These are phyloP conservation scores for Nephrotoma appendiculata DNA, from an alignment of 2,888 invertebrate genomes.

Conservation along the genomic window DNA sequence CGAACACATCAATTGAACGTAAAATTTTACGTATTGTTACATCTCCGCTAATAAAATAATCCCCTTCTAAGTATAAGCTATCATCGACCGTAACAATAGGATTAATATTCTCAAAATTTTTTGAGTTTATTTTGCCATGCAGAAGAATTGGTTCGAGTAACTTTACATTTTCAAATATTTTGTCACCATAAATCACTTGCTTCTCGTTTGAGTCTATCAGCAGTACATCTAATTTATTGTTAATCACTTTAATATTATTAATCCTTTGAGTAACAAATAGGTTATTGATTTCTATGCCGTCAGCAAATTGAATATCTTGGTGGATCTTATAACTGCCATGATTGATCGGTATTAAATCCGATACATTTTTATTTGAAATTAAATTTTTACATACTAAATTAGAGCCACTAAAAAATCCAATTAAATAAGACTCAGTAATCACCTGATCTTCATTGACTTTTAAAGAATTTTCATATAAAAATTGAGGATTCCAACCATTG, in stretches of 20 bases:
- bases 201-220: conserved; percentile 26
- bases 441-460: conserved; percentile 35
- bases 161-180: conserved; percentile 32
- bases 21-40: conserved; percentile 33
- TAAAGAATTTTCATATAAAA: conserved; percentile 33
- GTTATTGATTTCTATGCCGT: conserved; percentile 27
- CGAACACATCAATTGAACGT: conserved; percentile 20
- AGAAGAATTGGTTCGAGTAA: conserved; percentile 31
- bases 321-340: conserved; percentile 31
- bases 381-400: conserved; percentile 20
- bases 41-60: conserved; percentile 32
- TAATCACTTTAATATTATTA: conserved; percentile 33
- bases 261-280: conserved; percentile 31
- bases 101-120: conserved; percentile 28
- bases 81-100: conserved; percentile 33
- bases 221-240: conserved; percentile 33
- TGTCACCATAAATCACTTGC: conserved; percentile 33
- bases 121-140: conserved; percentile 30
- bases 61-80: conserved; percentile 30
- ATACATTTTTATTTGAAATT: conserved; percentile 19
- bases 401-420: conserved; percentile 23
- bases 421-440: conserved; percentile 22
- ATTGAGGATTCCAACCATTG: conserved; percentile 33
- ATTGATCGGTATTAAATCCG: conserved; percentile 27
- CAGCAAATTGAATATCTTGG: conserved; percentile 32